phyloP scores from a whole-genome alignment of 2,888 invertebrate genomes.

The Mesorhabditis belari region DNA sequence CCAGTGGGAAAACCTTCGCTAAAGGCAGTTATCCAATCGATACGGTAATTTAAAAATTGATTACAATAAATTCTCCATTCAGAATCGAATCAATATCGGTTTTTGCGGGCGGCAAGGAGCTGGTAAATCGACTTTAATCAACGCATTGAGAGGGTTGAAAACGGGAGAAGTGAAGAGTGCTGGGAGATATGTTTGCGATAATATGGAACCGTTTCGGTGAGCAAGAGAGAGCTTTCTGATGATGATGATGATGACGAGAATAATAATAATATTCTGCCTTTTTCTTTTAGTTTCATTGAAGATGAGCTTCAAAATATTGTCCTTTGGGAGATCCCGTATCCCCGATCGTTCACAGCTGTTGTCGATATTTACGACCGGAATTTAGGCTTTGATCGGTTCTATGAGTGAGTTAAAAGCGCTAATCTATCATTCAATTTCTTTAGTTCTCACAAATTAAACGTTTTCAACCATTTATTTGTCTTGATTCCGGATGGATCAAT shows the following conservation, averaged over 20 bases:
- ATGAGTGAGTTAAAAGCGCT: conserved; percentile 21
- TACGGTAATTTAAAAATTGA: conserved; percentile 6
- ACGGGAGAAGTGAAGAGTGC: conserved; percentile 25
- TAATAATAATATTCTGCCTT: neutral
- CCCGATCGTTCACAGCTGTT: conserved; percentile 21
- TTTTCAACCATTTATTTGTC: conserved; percentile 27
- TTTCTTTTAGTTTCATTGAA: conserved; percentile 23
- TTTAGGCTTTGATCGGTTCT: conserved; percentile 34
- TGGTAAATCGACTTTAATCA: conserved; percentile 32
- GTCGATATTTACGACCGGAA: conserved; percentile 30
- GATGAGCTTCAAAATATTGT: conserved; percentile 26
- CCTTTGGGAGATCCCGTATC: conserved; percentile 36
- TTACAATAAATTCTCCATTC: neutral
- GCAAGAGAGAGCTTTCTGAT: neutral
- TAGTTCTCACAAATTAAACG: conserved; percentile 26
- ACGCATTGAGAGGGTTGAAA: conserved; percentile 2
- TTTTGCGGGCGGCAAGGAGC: conserved; percentile 28
- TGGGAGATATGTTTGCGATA: conserved; percentile 20
- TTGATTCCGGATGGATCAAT: conserved; percentile 31
- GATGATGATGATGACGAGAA: neutral
- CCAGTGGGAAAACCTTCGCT: conserved; percentile 22
- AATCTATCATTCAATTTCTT: conserved; percentile 2
- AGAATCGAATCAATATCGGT: conserved; percentile 30
- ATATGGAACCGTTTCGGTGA: conserved; percentile 34
- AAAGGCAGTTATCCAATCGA: conserved; percentile 31